A percentile compares a stretch with the other conserved stretches of the same genome.
Evolutionary conservation across 2,888 invertebrate species (phyloP).

Genomic region (Trachelus stipa): DNA sequence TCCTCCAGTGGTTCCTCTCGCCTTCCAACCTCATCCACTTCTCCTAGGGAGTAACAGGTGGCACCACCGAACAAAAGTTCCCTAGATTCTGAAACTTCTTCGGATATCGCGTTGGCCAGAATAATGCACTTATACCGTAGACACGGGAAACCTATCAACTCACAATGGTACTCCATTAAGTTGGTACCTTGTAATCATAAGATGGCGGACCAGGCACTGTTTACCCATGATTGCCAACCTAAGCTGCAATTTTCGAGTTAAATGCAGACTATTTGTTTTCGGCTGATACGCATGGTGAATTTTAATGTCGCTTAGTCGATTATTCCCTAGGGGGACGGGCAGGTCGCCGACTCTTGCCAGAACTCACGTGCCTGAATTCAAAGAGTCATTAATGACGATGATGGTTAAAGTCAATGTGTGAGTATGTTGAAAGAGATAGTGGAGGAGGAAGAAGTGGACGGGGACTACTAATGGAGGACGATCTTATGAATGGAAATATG

Average conservation of each 20-base stretch:
- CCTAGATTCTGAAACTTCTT: not conserved
- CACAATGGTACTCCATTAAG: not conserved
- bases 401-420: slow-evolving; percentile 25
- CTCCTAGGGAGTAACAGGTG: not conserved
- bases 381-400: slow-evolving; percentile 11
- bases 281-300: slow-evolving; percentile 33
- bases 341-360: not conserved
- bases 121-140: not conserved
- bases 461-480: too few relatives aligned
- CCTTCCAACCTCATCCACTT: not conserved
- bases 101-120: not conserved
- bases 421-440: slow-evolving; percentile 18
- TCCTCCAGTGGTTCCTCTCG: not conserved
- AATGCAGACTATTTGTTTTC: slow-evolving; percentile 11
- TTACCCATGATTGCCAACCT: not conserved
- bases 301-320: slow-evolving; percentile 33
- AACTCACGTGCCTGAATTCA: not conserved
- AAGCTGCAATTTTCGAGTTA: not conserved
- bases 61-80: not conserved
- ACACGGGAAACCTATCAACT: not conserved
- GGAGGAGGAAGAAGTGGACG: slow-evolving; percentile 10
- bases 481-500: slow-evolving; percentile 47
- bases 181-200: not conserved
- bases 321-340: not conserved
- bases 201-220: not conserved